phyloP scores from a whole-genome alignment of 2,113 vertebrate species.

The Enhydra lutris region DNA sequence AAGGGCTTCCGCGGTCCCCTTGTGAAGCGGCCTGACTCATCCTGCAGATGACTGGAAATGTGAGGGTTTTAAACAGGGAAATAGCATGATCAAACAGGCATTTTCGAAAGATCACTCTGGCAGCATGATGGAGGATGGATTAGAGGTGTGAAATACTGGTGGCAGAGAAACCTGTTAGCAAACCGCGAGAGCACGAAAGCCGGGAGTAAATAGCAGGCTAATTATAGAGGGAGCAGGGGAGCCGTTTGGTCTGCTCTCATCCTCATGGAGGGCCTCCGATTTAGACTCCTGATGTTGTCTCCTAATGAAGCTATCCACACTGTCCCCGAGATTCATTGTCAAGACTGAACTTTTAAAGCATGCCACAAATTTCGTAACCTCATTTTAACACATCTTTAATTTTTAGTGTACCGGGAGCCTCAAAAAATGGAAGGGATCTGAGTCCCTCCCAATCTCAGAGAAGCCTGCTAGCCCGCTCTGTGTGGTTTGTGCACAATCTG shows the following conservation, averaged over 20 bases:
- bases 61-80: background rate
- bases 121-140: background rate
- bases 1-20: background rate
- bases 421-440: background rate
- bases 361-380: background rate
- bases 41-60: background rate
- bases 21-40: background rate
- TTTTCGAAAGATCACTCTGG: background rate
- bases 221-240: background rate
- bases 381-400: background rate
- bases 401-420: background rate
- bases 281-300: background rate
- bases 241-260: background rate
- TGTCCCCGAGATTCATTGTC: background rate
- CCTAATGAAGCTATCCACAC: background rate
- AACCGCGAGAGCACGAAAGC: background rate
- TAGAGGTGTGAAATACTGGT: background rate
- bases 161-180: background rate
- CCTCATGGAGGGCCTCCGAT: background rate
- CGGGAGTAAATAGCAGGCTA: background rate
- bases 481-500: background rate
- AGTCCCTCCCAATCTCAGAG: background rate
- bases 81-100: background rate
- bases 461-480: background rate
- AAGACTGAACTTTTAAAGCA: background rate